A percentile compares a stretch with the other conserved stretches of the same genome.
phyloP scores from a whole-genome alignment of 1,140 invertebrate genomes.

The Nymphalis io region DNA sequence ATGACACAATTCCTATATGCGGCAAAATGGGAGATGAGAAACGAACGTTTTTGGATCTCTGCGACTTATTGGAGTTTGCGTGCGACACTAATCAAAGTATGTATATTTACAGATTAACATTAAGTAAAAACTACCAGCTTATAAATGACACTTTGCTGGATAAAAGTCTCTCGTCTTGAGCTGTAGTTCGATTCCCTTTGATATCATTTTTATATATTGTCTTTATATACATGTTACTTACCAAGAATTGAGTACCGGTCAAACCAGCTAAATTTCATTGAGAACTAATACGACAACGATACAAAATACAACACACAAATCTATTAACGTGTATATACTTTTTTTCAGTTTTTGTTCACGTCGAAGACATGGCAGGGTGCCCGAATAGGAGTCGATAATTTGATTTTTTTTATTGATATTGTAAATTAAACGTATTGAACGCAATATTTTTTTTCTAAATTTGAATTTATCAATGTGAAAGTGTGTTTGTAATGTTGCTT shows the following conservation, averaged over 20 bases:
- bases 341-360: slow-evolving; percentile 61
- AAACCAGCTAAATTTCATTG: no score
- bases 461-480: no score
- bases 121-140: no score
- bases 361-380: slow-evolving; percentile 60
- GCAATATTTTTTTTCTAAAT: no score
- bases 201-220: no score
- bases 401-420: neutral
- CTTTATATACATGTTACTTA: no score
- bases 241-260: no score
- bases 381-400: slow-evolving; percentile 34
- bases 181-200: no score
- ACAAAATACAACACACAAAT: neutral
- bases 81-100: slow-evolving; percentile 69
- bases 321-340: slow-evolving; percentile 11
- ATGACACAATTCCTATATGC: slow-evolving; percentile 70
- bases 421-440: neutral
- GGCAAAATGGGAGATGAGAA: slow-evolving; percentile 64
- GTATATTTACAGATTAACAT: no score
- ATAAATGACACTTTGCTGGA: no score
- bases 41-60: slow-evolving; percentile 65
- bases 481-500: no score
- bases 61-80: slow-evolving; percentile 66
- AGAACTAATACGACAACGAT: neutral
- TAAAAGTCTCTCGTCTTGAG: no score